These are phyloP conservation scores for Xanthorhoe designata DNA, from an alignment of 2,888 invertebrate genomes.

Conservation along the genomic window DNA sequence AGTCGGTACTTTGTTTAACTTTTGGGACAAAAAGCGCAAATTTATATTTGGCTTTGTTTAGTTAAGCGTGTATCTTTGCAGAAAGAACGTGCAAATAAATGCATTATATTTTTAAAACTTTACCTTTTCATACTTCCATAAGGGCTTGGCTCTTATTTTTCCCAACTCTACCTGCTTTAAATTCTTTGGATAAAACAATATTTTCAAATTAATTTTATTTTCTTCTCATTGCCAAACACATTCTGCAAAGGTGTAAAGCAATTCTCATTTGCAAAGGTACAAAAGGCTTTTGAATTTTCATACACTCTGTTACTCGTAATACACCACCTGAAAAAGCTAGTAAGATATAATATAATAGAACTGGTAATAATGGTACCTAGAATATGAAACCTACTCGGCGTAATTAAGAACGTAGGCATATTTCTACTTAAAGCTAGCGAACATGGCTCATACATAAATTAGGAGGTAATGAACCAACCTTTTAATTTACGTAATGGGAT, in stretches of 20 bases:
- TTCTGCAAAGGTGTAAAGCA: too few relatives aligned
- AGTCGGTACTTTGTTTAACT: conserved; percentile 19
- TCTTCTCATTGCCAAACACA: too few relatives aligned
- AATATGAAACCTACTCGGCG: background rate
- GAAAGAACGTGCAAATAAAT: too few relatives aligned
- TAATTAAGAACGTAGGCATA: conserved; percentile 14
- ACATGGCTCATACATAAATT: conserved; percentile 12
- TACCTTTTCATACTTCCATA: too few relatives aligned
- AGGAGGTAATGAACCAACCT: background rate
- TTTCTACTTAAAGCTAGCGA: conserved; percentile 8
- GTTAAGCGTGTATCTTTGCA: conserved; percentile 1
- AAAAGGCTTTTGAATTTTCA: too few relatives aligned
- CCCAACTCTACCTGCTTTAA: background rate
- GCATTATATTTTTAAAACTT: too few relatives aligned
- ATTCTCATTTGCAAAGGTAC: too few relatives aligned
- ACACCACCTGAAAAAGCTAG: too few relatives aligned
- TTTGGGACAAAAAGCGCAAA: conserved; percentile 8
- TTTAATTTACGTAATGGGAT: conserved; percentile 20
- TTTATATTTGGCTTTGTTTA: conserved; percentile 1
- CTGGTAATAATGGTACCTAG: background rate
- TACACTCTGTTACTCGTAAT: too few relatives aligned
- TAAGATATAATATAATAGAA: background rate
- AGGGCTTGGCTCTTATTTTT: background rate
- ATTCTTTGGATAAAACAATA: too few relatives aligned
- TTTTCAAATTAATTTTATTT: too few relatives aligned